Conservation (phyloP, 2,797 vertebrate species). For the Alcedo quadribrachys region DNA sequence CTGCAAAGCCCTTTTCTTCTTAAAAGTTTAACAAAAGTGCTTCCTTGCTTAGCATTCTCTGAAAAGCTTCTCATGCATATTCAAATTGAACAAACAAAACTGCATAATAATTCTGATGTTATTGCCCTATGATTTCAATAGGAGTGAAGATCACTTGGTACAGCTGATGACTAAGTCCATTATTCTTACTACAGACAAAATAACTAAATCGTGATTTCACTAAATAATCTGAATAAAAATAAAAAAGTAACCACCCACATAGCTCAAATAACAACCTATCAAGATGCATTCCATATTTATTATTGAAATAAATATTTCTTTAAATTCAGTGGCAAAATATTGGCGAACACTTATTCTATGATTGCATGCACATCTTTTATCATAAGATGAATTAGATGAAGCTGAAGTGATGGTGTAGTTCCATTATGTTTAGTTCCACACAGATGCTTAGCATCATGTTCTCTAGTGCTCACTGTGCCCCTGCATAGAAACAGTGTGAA, state of each 20-base stretch:
- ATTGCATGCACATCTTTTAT: constrained; percentile 16
- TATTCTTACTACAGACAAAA: constrained; percentile 41
- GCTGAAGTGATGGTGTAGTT: not conserved
- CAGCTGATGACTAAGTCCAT: not conserved
- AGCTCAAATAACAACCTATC: not conserved
- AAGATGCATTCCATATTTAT: not conserved
- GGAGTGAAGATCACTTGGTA: not conserved
- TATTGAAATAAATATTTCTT: constrained; percentile 28
- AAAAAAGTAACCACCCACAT: not conserved
- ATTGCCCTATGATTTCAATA: constrained; percentile 19
- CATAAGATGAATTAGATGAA: not conserved
- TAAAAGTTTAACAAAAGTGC: not conserved
- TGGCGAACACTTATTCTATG: constrained; percentile 34
- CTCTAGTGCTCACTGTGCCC: not conserved
- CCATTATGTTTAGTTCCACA: not conserved
- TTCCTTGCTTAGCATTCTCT: constrained; percentile 17
- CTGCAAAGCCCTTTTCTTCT: not conserved
- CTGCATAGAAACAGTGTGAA: not conserved
- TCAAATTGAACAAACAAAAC: constrained; percentile 41
- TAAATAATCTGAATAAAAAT: constrained; percentile 5
- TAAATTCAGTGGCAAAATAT: constrained; percentile 47
- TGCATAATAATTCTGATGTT: constrained; percentile 40
- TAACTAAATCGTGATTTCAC: not conserved
- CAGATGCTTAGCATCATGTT: not conserved
- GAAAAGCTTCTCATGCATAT: constrained; percentile 75